These are phyloP conservation scores for Mormyrus hasselquistii DNA, from an alignment of 2,797 vertebrate species.

Conservation along the genomic window DNA sequence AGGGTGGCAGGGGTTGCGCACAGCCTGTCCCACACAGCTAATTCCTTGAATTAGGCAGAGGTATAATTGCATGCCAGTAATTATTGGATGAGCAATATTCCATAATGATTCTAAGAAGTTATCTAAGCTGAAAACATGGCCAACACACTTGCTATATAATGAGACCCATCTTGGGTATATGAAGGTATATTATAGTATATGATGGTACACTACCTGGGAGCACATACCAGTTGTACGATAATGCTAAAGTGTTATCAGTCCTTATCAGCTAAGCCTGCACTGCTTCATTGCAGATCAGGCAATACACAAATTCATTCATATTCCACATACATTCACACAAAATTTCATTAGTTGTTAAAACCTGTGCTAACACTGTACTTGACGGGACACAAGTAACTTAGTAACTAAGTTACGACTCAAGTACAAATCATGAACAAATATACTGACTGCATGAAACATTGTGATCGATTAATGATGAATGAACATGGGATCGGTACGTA, in stretches of 20 bases:
- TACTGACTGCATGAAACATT: not conserved
- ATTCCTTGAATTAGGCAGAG: not conserved
- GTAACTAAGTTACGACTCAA: not conserved
- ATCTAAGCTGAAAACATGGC: not conserved
- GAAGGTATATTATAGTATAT: not conserved
- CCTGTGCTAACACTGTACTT: not conserved
- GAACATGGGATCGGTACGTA: not conserved
- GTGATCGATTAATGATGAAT: not conserved
- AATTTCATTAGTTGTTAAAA: not conserved
- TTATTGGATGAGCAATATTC: not conserved
- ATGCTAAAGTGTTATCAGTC: not conserved
- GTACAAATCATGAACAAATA: not conserved
- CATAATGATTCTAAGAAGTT: not conserved
- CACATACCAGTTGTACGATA: not conserved
- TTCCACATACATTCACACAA: not conserved
- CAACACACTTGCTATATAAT: not conserved
- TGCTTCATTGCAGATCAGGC: not conserved
- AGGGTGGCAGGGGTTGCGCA: not conserved
- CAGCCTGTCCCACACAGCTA: not conserved
- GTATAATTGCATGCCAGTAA: not conserved
- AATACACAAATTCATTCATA: not conserved
- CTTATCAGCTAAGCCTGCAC: not conserved
- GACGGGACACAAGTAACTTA: not conserved
- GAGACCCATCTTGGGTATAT: not conserved
- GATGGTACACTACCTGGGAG: not conserved